phyloP scores from a whole-genome alignment of 1,140 invertebrate genomes.

The Saccostrea cuccullata region DNA sequence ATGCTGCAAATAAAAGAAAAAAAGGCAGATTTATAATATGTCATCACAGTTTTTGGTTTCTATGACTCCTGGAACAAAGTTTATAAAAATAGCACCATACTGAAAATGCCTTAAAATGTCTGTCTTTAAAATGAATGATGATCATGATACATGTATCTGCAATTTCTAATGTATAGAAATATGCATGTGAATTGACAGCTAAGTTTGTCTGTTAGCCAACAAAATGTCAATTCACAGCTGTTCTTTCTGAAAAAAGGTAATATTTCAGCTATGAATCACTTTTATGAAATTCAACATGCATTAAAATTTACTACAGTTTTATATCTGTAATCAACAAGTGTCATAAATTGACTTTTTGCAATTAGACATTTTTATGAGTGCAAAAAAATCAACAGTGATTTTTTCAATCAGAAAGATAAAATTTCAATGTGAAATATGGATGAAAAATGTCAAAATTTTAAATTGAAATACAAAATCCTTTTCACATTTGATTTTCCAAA shows the following conservation, averaged over 20 bases:
- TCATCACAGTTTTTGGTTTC: background rate
- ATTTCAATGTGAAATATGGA: background rate
- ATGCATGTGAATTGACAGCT: background rate
- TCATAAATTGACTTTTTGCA: background rate
- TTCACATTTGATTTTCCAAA: slow-evolving; percentile 17
- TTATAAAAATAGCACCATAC: slow-evolving; percentile 6
- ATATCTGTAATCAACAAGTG: background rate
- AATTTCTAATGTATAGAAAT: background rate
- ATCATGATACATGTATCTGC: background rate
- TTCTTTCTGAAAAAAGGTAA: background rate
- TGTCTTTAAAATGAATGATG: no score
- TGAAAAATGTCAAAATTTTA: background rate
- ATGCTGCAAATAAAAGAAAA: slow-evolving; percentile 42
- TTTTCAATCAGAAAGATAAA: background rate
- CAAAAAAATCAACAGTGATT: background rate
- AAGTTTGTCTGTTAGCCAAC: background rate
- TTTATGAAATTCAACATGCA: no score
- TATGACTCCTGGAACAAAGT: background rate
- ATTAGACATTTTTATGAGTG: background rate
- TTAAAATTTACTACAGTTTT: background rate
- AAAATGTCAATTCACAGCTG: background rate
- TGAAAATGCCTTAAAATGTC: background rate
- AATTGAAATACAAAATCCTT: background rate
- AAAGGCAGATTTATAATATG: slow-evolving; percentile 4
- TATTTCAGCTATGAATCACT: no score